A percentile compares a stretch with the other conserved stretches of the same genome.
Evolutionary conservation across 2,113 vertebrate genomes (phyloP).

Genomic region (Odocoileus hemionus): DNA sequence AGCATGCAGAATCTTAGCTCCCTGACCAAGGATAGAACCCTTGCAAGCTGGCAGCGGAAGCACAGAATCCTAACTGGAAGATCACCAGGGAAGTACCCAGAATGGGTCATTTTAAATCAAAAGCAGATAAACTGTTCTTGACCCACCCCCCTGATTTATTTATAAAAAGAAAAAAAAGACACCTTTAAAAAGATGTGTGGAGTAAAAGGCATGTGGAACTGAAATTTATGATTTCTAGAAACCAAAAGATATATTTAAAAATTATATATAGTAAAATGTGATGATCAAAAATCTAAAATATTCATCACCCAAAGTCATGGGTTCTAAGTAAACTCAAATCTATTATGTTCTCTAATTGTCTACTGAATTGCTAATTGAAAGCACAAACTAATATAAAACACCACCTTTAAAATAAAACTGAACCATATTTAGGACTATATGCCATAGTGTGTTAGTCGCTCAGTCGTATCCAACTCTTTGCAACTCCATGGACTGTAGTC

Average conservation of each 20-base stretch:
- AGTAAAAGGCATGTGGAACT: neutral
- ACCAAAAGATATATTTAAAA: neutral
- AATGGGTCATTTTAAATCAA: neutral
- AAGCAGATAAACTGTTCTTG: neutral
- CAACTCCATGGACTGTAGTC: neutral
- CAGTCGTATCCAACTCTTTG: neutral
- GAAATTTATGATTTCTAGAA: constrained; percentile 14
- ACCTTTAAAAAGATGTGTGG: neutral
- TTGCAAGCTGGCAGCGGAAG: neutral
- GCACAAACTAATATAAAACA: neutral
- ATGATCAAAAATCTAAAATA: neutral
- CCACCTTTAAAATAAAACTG: neutral
- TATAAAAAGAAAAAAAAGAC: neutral
- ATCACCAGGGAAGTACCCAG: neutral
- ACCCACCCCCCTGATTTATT: neutral
- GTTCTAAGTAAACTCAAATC: neutral
- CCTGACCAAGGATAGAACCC: neutral
- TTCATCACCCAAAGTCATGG: neutral
- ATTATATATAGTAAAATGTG: neutral
- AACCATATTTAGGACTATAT: neutral
- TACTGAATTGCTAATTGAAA: neutral
- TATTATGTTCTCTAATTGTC: neutral
- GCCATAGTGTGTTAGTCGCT: neutral
- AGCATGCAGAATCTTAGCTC: neutral
- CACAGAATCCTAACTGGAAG: neutral